Evolutionary conservation across 2,797 vertebrate species (phyloP), one percentile per base, ranked within the genome.

Genomic region (Gallinago solitaria): DNA sequence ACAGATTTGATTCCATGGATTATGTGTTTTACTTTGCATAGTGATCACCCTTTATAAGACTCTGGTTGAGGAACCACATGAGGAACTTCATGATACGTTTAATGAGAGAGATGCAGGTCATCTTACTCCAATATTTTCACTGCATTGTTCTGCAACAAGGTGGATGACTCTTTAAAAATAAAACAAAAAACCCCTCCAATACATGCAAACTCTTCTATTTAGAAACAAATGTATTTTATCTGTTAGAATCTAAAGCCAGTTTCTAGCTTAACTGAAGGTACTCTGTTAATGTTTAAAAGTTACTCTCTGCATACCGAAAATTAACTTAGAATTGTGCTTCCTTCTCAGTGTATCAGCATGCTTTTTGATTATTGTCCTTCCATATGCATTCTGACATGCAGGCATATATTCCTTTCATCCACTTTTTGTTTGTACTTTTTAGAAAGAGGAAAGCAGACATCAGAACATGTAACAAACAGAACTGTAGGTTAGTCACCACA

Each of bases 361-460:
- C 11, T 70, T 79, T 79, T 32, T n/a, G 37, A 33, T 65, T 76
- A 43, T 17, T 85, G 32, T 91, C 1, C 20, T 71, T 78, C 48
- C 18, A 33, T 71, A 5, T 71, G 4, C 65, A 39, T 91, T 91
- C 50, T 88, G 57, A 68, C 45, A 20, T 68, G 45, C 41, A 75
- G 43, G 9, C 32, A 41, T 77, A 21, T 30, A 33, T 85, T 71
- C 18, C 30, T 41, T 85, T 81, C 12, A 7, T 86, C 9, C 15
- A 10, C 28, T 77, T 86, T 77, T 75, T 77, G 10, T 79, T 95
- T 70, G 5, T 61, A 32, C 35, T 7, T 64, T 88, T 90, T 68
- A 57, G 67, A 78, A 77, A 32, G 63, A 86, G 48, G 60, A 85
- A 85, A 50, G 30, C 9, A 23, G 73, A 3, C 47, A 59, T 76